Conservation (phyloP, 2,113 vertebrate species). For the Andinoacara biseriatus region DNA sequence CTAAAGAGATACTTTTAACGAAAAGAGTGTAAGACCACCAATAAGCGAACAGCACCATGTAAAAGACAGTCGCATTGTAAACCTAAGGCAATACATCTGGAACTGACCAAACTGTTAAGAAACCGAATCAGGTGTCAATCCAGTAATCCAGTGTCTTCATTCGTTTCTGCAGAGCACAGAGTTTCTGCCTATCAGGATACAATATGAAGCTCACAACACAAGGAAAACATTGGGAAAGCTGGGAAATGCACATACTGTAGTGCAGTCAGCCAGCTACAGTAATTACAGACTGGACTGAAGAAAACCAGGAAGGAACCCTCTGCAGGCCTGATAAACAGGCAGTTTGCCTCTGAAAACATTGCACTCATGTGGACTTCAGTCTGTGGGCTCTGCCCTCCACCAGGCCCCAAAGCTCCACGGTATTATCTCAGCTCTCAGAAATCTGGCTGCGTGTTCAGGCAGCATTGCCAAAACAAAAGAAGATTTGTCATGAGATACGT, state of each 20-base stretch:
- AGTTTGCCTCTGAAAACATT: conserved; percentile 67
- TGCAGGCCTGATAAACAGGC: conserved; percentile 75
- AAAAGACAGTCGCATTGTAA: background rate
- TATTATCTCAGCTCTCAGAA: conserved; percentile 59
- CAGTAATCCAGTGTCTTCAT: conserved; percentile 29
- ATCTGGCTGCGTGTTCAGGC: conserved; percentile 56
- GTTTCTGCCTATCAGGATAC: conserved; percentile 64
- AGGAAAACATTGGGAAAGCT: conserved; percentile 69
- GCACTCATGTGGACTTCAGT: conserved; percentile 47
- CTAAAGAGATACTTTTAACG: background rate
- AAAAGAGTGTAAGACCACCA: background rate
- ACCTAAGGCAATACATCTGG: background rate
- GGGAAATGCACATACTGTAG: conserved; percentile 65
- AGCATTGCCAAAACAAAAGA: conserved; percentile 68
- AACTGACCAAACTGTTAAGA: background rate
- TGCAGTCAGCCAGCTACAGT: conserved; percentile 52
- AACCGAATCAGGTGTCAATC: background rate
- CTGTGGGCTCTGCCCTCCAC: conserved; percentile 47
- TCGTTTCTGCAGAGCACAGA: conserved; percentile 56
- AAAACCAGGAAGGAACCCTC: conserved; percentile 84
- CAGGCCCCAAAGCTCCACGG: conserved; percentile 51
- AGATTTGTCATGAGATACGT: conserved; percentile 47
- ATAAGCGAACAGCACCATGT: background rate
- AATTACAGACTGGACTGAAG: conserved; percentile 75
- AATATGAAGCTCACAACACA: conserved; percentile 76